phyloP scores from a whole-genome alignment of 2,888 invertebrate species.

The Drosophila kambysellisi region DNA sequence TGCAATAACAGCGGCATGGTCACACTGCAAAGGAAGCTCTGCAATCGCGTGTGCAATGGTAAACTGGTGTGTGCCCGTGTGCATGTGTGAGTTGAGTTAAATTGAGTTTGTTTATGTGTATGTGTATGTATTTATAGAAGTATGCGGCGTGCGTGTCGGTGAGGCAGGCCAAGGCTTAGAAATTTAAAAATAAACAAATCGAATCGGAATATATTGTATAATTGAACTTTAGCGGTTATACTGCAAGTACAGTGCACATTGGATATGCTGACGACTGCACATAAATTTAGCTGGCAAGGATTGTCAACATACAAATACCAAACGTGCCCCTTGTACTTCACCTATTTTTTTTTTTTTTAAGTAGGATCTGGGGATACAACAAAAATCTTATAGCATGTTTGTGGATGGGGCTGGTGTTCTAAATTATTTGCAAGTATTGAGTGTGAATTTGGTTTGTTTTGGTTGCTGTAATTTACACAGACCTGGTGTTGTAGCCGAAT shows the following conservation, averaged over 20 bases:
- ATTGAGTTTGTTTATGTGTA: background rate
- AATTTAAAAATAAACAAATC: conserved; percentile 30
- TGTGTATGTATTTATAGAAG: background rate
- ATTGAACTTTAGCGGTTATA: background rate
- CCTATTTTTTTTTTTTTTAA: background rate
- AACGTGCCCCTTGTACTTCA: conserved; percentile 34
- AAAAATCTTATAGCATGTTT: conserved; percentile 4
- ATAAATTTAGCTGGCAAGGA: background rate
- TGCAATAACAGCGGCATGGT: conserved; percentile 31
- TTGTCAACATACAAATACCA: conserved; percentile 9
- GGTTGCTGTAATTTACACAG: conserved; percentile 82
- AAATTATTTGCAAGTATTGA: conserved; percentile 37
- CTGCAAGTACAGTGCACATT: conserved; percentile 23
- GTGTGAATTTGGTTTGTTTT: conserved; percentile 34
- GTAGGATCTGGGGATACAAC: conserved; percentile 7
- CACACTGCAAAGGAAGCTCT: conserved; percentile 15
- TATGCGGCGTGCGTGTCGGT: conserved; percentile 44
- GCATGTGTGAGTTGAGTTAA: conserved; percentile 12
- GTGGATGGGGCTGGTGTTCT: conserved; percentile 31
- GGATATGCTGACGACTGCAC: conserved; percentile 6
- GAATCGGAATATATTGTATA: conserved; percentile 17
- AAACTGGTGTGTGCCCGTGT: conserved; percentile 7
- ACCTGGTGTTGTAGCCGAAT: conserved; percentile 86
- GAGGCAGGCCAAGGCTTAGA: conserved; percentile 42
- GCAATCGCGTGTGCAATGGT: conserved; percentile 13